Base-by-base conservation (phyloP, 2,888 invertebrate genomes). In the Spicauda simplicius region DNA sequence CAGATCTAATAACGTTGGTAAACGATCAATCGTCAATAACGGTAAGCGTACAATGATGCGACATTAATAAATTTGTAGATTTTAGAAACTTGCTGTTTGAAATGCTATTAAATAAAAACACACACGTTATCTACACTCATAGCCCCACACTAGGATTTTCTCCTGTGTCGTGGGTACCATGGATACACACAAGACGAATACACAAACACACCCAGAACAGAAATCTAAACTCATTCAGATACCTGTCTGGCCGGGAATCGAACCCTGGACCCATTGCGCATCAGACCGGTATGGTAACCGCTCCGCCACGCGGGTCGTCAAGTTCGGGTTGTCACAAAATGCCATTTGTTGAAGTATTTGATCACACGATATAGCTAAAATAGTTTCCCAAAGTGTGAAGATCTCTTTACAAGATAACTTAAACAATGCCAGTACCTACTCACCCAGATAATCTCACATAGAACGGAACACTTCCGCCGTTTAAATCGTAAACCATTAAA, bases 401-500 rank as follows among this genome's bases (percentile, higher is more conserved):
- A 65, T 59, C 45, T 19, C 33, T 59, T 53, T 45, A 59, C 25
- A 25, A 48, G 58, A 65, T 65, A 65, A 54, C 16, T 8, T 25
- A 55, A 55, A 66, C 60, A 66, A 66, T 66, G 33, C 48, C 48
- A 45, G 30, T 48, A 55, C 53, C 14, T 54, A 74, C 74, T 79
- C 80, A 80, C 80, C 78, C 82, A 73, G 79, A 83, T 73, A 76
- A 81, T 87, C 85, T 81, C 86, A 85, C 86, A 80, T 74, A 75
- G 86, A 89, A 88, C 88, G 86, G 88, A 86, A 88, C 81, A 78
- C 83, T 85, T 88, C 89, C 87, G 86, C 83, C 80, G 82, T 82
- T 87, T 86, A 83, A 81, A 81, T 82, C 79, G 79, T 82, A 75
- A 82, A 83, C 79, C 84, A 80, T 82, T 80, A 80, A 85, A 87